Base-by-base conservation (phyloP, 53 echinoderm and acorn worm species). In the Henricia sp. region DNA sequence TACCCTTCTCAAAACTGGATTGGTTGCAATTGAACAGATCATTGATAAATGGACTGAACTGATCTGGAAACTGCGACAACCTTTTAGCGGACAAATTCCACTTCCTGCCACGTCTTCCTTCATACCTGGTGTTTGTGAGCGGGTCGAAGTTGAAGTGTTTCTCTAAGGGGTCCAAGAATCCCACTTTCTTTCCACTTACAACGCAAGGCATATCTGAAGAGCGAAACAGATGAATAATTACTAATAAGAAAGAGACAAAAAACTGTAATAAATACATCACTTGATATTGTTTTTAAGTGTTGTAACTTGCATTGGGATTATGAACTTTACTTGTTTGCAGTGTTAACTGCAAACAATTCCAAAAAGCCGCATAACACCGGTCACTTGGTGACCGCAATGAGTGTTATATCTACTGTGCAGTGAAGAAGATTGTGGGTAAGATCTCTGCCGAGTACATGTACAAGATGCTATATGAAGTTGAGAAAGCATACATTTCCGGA, bases 131-230 rank as follows among this genome's bases (percentile, higher is more conserved):
- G 29, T 39, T 58, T 23, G 55, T 74, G 14, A 52, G 55, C 6
- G 67, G 84, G 30, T 67, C 34, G 43, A 23, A 50, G 60, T 48
- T 67, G 60, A 93, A 93, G 53, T 88, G 84, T 26, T 34, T 52
- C 68, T 87, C 90, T 14, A 33, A 57, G 12, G 93, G 93, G 68
- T 93, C 93, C 14, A 93, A 43, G 51, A 90, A 93, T 23, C 77
- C 93, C 10, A 93, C 53, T 16, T 59, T 64, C 1, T 56, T 32
- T 1, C 80, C 90, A 43, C 93, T 93, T 28, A 93, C 33, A 21
- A 93, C 37, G 40, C 90, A 84, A 52, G 93, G 93, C 12, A 93
- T 25, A 90, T 93, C 93, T 93, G 78, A 9, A 82, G 56, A 21
- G 13, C 28, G 64, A 44, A 30, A 53, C n/a, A n/a, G n/a, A n/a